Base-by-base conservation (phyloP, 2,888 invertebrate species). In the Epinotia brunnichana region DNA sequence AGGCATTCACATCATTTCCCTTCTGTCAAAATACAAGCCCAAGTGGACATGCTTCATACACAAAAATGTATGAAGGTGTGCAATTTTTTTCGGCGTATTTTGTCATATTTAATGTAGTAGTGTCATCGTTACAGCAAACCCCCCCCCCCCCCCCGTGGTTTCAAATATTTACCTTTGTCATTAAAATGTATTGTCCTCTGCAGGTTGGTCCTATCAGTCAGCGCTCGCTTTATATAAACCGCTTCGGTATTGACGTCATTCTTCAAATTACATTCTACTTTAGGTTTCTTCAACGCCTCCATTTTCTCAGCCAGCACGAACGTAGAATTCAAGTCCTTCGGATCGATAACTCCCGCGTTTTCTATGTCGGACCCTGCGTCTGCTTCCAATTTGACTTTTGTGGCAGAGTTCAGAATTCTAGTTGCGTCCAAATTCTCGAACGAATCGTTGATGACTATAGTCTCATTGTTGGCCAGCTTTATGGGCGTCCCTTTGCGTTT, bases 401-500 rank as follows among this genome's bases (percentile, higher is more conserved):
- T 93, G 0, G 87, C 90, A 0, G 90, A 89, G 76, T 85, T 87
- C 62, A 90, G 62, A 44, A 83, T 89, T 39, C 82, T 83, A 0
- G 86, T 87, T 0, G 83, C 78, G 70, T 92, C 91, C 17, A 92
- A 76, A 13, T 76, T 82, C 74, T 92, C 91, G 0, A 91, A 83
- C 0, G 93, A 92, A 75, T 93, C 92, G 53, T 92, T 88, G 35
- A 92, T 91, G 0, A 92, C 80, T 11, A 92, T 92, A 1, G 92
- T 92, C 19, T 91, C 91, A 44, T 92, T 89, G 60, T 89, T 90
- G 0, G 78, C 74, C 44, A 91, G 76, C 76, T 90, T 90, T 0
- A 90, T 90, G 0, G 93, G 92, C 0, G 92, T 92, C 0, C 90
- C 90, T 79, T 89, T 92, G 1, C 91, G 89, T 81, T 91, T 92